Evolutionary conservation across 2,113 vertebrate species (phyloP).

Genomic region (Hippocampus guttulatus): DNA sequence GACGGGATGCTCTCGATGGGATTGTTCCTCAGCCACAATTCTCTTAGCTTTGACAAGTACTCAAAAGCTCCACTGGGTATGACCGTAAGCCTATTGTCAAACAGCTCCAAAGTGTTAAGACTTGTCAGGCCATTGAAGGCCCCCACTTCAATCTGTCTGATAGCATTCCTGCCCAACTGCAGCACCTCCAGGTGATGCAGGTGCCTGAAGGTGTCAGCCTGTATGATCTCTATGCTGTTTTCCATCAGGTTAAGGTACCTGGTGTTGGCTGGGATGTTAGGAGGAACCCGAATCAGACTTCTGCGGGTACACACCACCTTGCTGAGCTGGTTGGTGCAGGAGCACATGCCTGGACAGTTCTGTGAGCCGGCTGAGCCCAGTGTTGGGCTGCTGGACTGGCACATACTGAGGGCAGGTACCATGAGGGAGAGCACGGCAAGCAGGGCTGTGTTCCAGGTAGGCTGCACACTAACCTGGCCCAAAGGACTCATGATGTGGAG

Average conservation of each 20-base stretch:
- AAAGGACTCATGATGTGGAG: conserved; percentile 98
- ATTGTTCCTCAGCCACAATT: conserved; percentile 96
- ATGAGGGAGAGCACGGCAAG: conserved; percentile 88
- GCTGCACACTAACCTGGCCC: conserved; percentile 96
- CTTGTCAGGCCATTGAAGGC: conserved; percentile 96
- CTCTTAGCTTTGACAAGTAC: conserved; percentile 94
- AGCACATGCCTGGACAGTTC: conserved; percentile 93
- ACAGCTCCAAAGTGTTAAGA: conserved; percentile 96
- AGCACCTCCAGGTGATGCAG: conserved; percentile 95
- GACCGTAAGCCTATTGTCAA: conserved; percentile 96
- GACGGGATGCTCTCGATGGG: conserved; percentile 98
- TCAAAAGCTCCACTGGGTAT: conserved; percentile 98
- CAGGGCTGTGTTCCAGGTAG: conserved; percentile 90
- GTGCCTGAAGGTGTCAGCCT: conserved; percentile 94
- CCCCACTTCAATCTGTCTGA: conserved; percentile 96
- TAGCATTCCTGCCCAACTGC: conserved; percentile 92
- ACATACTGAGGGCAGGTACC: conserved; percentile 85
- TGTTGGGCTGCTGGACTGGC: conserved; percentile 70
- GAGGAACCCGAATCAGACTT: conserved; percentile 85
- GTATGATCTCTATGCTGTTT: conserved; percentile 95
- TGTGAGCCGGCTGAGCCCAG: conserved; percentile 79
- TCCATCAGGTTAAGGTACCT: conserved; percentile 98
- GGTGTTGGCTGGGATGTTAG: conserved; percentile 90
- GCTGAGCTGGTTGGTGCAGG: conserved; percentile 95
- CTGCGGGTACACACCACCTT: conserved; percentile 97